phyloP scores from a whole-genome alignment of 2,797 vertebrate species.

The Tamandua tetradactyla region DNA sequence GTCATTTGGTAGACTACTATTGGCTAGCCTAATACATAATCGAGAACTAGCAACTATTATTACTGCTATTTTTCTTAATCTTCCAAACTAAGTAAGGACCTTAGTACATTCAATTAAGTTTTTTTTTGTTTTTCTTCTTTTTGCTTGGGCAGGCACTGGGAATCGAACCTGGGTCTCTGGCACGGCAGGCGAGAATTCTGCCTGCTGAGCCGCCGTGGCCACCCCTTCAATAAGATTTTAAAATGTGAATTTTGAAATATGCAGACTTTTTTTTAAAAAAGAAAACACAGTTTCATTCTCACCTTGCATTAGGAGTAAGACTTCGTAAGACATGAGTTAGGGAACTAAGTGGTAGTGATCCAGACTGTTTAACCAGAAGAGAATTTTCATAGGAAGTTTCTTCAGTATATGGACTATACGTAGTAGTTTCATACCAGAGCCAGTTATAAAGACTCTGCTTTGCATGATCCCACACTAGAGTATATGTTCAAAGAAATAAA shows the following conservation, averaged over 20 bases:
- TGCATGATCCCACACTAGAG: slow-evolving; percentile 97
- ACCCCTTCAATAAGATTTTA: slow-evolving; percentile 35
- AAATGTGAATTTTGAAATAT: not conserved
- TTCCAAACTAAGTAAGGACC: not conserved
- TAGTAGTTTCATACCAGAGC: slow-evolving; percentile 99
- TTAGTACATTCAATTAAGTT: no score
- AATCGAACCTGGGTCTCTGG: no score
- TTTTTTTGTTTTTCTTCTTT: no score
- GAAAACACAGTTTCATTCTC: slow-evolving; percentile 51
- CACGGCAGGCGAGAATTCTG: no score
- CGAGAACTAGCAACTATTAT: not conserved
- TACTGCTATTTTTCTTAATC: slow-evolving; percentile 17
- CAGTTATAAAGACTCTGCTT: slow-evolving; percentile 97
- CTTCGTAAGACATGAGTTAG: slow-evolving; percentile 94
- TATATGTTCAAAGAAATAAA: slow-evolving; percentile 61
- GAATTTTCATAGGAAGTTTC: slow-evolving; percentile 99
- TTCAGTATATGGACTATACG: slow-evolving; percentile 93
- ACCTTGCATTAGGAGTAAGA: slow-evolving; percentile 97
- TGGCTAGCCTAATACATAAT: not conserved
- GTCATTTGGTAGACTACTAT: not conserved
- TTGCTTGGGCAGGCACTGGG: no score
- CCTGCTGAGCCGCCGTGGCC: no score
- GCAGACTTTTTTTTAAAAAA: not conserved
- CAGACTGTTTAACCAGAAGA: slow-evolving; percentile 94
- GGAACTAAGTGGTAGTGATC: slow-evolving; percentile 94